Evolutionary conservation across 1,140 invertebrate species (phyloP).

Genomic region (Sitophilus oryzae): DNA sequence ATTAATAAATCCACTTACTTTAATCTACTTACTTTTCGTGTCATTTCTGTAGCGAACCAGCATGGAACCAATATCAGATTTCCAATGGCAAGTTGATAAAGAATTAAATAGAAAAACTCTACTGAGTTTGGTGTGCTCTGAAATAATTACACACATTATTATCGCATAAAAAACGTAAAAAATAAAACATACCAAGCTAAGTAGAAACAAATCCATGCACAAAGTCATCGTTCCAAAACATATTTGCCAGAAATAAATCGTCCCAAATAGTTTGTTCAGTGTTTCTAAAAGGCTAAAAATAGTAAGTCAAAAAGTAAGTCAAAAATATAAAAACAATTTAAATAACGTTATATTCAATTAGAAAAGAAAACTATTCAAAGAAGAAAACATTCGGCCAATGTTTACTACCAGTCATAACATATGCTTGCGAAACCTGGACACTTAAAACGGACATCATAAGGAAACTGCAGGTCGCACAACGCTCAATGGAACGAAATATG

Average conservation of each 20-base stretch:
- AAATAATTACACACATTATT: background rate
- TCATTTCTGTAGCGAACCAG: constrained; percentile 2
- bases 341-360: too few relatives aligned
- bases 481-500: too few relatives aligned
- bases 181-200: constrained; percentile 12
- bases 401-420: too few relatives aligned
- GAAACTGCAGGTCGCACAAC: too few relatives aligned
- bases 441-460: too few relatives aligned
- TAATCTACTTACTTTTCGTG: background rate
- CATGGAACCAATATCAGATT: background rate
- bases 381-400: too few relatives aligned
- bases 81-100: background rate
- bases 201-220: constrained; percentile 12
- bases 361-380: too few relatives aligned
- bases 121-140: background rate
- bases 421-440: too few relatives aligned
- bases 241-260: constrained; percentile 13
- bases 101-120: background rate
- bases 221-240: constrained; percentile 2
- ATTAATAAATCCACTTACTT: background rate
- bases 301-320: too few relatives aligned
- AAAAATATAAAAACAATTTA: too few relatives aligned
- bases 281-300: constrained; percentile 6
- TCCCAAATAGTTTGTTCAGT: constrained; percentile 2
- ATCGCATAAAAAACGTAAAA: background rate